A percentile compares a stretch with the other conserved stretches of the same genome.
These are phyloP conservation scores for Lithobius niger DNA, from an alignment of 1,140 invertebrate species.

Conservation along the genomic window DNA sequence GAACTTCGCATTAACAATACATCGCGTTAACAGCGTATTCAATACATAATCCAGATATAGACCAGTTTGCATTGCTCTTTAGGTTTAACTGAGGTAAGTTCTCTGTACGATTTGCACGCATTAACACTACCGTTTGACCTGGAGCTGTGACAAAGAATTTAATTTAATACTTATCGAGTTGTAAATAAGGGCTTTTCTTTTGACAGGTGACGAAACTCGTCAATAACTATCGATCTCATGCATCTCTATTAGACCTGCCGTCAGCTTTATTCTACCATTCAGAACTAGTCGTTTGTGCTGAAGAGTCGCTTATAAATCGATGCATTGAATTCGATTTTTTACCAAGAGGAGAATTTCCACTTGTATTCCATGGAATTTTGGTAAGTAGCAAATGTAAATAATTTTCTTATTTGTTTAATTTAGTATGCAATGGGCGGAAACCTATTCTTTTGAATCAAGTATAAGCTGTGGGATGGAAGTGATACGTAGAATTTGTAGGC, in stretches of 20 bases:
- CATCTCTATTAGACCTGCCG: slow-evolving; percentile 55
- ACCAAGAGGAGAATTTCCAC: slow-evolving; percentile 42
- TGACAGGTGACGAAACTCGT: slow-evolving; percentile 34
- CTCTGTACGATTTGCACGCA: no score
- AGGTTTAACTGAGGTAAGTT: no score
- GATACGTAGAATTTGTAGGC: no score
- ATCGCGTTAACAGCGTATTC: no score
- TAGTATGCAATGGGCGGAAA: no score
- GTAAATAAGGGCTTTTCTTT: not conserved
- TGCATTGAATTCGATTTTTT: slow-evolving; percentile 26
- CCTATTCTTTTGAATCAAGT: no score
- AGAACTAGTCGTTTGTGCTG: slow-evolving; percentile 44
- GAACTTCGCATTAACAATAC: no score
- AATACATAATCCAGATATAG: no score
- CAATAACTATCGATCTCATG: slow-evolving; percentile 53
- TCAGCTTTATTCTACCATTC: slow-evolving; percentile 70
- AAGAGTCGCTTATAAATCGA: slow-evolving; percentile 19
- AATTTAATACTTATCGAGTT: slow-evolving; percentile 7
- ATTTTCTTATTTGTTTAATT: not conserved
- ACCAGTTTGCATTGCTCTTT: no score
- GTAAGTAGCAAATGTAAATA: slow-evolving; percentile 18
- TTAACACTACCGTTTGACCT: no score
- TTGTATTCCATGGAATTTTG: slow-evolving; percentile 68
- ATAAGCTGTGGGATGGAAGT: no score
- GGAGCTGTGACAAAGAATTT: not conserved